Evolutionary conservation across 2,888 invertebrate genomes (phyloP).

Genomic region (Polydrusus pterygomalis): DNA sequence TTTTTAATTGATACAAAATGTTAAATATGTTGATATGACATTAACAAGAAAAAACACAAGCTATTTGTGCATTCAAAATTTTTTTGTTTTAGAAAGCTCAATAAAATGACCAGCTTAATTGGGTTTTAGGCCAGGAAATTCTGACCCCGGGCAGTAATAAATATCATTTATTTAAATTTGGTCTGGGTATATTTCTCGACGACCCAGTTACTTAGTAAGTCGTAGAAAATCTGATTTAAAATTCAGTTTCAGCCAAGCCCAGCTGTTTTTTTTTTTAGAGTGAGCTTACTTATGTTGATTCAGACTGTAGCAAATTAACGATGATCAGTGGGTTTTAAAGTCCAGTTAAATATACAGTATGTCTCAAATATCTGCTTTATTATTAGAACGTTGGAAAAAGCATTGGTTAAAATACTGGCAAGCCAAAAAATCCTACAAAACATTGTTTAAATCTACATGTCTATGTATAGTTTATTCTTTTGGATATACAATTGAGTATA

Average conservation of each 20-base stretch:
- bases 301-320: slow-evolving; percentile 43
- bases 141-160: background rate
- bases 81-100: background rate
- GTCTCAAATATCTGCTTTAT: background rate
- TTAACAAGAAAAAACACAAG: background rate
- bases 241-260: slow-evolving; percentile 46
- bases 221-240: slow-evolving; percentile 36
- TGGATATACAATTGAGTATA: no score
- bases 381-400: no score
- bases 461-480: no score
- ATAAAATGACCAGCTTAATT: background rate
- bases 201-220: slow-evolving; percentile 34
- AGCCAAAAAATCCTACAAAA: no score
- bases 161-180: slow-evolving; percentile 33
- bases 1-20: no score
- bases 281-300: slow-evolving; percentile 25
- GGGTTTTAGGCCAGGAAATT: slow-evolving; percentile 9
- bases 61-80: background rate
- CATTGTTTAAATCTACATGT: no score
- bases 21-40: no score
- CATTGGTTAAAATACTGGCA: no score
- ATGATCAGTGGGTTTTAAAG: slow-evolving; percentile 14
- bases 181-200: background rate
- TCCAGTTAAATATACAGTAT: slow-evolving; percentile 24
- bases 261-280: slow-evolving; percentile 25